Evolutionary conservation across 2,113 vertebrate genomes (phyloP), one percentile per base, ranked within the genome.

Genomic region (Capreolus pygargus): DNA sequence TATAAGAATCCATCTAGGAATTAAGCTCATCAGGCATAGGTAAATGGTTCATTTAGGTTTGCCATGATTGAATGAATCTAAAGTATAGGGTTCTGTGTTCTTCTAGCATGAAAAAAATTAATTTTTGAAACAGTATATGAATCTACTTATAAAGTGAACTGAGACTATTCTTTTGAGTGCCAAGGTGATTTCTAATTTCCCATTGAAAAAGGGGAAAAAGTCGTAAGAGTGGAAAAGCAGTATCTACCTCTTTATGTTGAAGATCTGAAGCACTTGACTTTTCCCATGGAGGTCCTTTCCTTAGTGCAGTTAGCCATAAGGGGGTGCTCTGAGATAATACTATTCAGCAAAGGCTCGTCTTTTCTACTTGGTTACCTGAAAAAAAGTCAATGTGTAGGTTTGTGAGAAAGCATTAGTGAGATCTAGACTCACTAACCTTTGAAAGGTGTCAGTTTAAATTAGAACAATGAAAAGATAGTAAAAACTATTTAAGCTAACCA

Each of bases 281-380:
- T 94, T 86, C 1, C 45, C 21, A 4, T 3, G 43, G 50, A 84
- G n/a, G 23, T 14, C 50, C 28, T 67, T 55, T 12, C 76, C 13
- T 87, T 93, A 60, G 21, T n/a, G 21, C 54, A 25, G 92, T 94
- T 97, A 94, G 91, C 98, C 98, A 58, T 79, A 60, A 99, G 98
- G 96, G 98, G 98, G 98, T 94, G 97, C 95, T 95, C 93, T 97
- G 95, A 81, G 94, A 98, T 95, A 98, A 96, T 36, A 60, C 30
- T 90, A 82, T 95, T 61, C 50, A 79, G 16, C 70, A 54, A 36
- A n/a, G 33, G n/a, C 15, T 33, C 3, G 0, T 84, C 55, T 93
- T 47, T 82, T 84, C 33, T 91, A 52, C 45, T 58, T 17, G 25
- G 3, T 0, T 74, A 54, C n/a, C 83, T 50, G 30, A 23, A 58